These are phyloP conservation scores for Stenotaenia linearis DNA, from an alignment of 2,888 invertebrate genomes.

Conservation along the genomic window DNA sequence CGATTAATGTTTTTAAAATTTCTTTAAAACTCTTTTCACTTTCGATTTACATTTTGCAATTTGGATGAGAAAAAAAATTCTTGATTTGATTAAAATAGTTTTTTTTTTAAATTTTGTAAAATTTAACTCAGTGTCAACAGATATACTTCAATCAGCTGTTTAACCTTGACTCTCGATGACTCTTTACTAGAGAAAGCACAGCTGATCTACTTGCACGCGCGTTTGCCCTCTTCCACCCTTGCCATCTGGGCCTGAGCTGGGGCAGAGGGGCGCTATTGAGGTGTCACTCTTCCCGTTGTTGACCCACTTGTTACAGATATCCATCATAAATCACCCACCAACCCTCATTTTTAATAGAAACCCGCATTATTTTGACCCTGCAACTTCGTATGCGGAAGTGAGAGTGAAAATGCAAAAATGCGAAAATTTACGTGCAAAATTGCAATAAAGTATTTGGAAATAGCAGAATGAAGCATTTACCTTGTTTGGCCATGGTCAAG, in stretches of 20 bases:
- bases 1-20: no score
- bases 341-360: no score
- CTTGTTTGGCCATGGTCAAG: conserved; percentile 60
- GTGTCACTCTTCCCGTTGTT: not conserved
- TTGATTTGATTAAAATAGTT: not conserved
- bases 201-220: conserved; percentile 24
- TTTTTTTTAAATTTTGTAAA: not conserved
- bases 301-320: not conserved
- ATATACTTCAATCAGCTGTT: conserved; percentile 11
- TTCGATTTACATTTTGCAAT: not conserved
- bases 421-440: no score
- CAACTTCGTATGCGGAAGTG: not conserved
- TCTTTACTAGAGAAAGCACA: conserved; percentile 3
- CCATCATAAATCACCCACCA: not conserved
- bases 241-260: not conserved
- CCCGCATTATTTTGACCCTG: no score
- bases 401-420: no score
- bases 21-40: no score
- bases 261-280: not conserved
- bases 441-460: not conserved
- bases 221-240: not conserved
- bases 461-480: conserved; percentile 47
- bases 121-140: not conserved
- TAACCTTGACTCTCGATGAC: conserved; percentile 12
- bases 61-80: not conserved